These are phyloP conservation scores for Butorides virescens DNA, from an alignment of 2,113 vertebrate species.

Conservation along the genomic window DNA sequence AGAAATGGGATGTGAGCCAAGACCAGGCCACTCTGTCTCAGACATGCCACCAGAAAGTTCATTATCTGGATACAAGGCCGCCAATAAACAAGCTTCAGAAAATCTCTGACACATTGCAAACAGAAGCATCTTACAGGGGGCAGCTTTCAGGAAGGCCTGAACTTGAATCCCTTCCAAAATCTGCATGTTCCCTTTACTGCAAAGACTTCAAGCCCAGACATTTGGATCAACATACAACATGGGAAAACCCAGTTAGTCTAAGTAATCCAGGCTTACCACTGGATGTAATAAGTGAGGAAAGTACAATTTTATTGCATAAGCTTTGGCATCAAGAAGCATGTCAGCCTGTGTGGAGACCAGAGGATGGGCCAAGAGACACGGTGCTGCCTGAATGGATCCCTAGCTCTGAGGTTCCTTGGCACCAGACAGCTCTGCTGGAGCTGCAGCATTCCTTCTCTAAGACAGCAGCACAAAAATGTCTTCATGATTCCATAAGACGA, in stretches of 20 bases:
- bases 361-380: neutral
- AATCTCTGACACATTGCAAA: slow-evolving; percentile 58
- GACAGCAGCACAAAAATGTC: slow-evolving; percentile 60
- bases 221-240: neutral
- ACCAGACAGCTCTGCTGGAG: slow-evolving; percentile 51
- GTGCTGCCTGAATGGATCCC: slow-evolving; percentile 5
- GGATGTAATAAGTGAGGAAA: neutral
- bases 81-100: slow-evolving; percentile 28
- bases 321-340: neutral
- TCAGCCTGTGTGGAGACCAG: neutral
- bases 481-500: slow-evolving; percentile 55
- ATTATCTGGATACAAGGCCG: neutral
- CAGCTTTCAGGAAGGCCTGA: slow-evolving; percentile 33
- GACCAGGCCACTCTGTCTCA: neutral
- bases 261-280: slow-evolving; percentile 9
- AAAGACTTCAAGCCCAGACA: slow-evolving; percentile 27
- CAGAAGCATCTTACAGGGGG: slow-evolving; percentile 41
- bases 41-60: neutral
- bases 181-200: neutral
- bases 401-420: neutral
- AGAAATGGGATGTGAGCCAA: slow-evolving; percentile 5
- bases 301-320: neutral
- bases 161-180: neutral
- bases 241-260: slow-evolving; percentile 4
- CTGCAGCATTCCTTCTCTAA: slow-evolving; percentile 79